Evolutionary conservation across 2,113 vertebrate genomes (phyloP).

Genomic region (Crocuta crocuta): DNA sequence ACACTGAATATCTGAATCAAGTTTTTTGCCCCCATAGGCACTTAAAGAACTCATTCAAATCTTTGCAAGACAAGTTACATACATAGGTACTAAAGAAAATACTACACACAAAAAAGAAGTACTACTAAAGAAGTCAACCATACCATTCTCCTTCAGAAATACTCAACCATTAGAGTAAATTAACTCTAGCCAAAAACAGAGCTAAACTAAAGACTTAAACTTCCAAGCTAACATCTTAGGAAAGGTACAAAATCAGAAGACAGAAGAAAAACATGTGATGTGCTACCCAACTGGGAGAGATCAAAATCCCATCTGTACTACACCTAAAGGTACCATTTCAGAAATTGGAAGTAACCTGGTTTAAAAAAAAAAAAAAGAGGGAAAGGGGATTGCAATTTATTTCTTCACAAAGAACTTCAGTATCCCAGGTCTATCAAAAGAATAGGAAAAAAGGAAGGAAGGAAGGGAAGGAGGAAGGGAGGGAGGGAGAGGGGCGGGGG

Average conservation of each 20-base stretch:
- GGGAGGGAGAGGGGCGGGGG: not conserved
- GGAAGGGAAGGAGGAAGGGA: not conserved
- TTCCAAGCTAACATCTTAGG: not conserved
- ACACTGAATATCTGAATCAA: not conserved
- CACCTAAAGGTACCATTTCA: not conserved
- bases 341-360: not conserved
- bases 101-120: not conserved
- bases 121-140: not conserved
- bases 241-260: not conserved
- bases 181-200: not conserved
- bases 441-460: not conserved
- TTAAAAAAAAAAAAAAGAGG: not conserved
- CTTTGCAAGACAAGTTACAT: not conserved
- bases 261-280: not conserved
- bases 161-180: not conserved
- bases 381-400: not conserved
- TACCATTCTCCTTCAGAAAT: not conserved
- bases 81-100: not conserved
- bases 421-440: not conserved
- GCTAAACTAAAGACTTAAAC: not conserved
- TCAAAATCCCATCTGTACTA: not conserved
- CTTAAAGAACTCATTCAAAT: not conserved
- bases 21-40: not conserved
- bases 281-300: not conserved
- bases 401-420: not conserved